These are phyloP conservation scores for Chlorospingus semifuscus DNA, from an alignment of 2,797 vertebrate species.

Conservation along the genomic window DNA sequence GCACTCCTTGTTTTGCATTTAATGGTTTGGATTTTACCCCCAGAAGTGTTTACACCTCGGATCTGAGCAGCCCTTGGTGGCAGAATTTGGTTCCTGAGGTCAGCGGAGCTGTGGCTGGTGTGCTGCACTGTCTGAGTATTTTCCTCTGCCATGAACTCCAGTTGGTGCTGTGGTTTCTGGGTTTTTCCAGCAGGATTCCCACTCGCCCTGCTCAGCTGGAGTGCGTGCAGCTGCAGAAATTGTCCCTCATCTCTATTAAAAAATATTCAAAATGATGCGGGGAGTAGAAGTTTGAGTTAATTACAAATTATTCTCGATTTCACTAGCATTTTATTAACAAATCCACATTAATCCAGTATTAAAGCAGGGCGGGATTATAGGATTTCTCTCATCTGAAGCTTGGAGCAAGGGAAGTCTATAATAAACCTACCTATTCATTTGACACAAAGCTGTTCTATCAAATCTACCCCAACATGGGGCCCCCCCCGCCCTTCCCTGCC, in stretches of 20 bases:
- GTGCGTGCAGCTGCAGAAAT: not conserved
- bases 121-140: not conserved
- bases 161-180: not conserved
- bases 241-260: slow-evolving; percentile 52
- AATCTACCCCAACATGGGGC: slow-evolving; percentile 18
- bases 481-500: not conserved
- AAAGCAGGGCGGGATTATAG: slow-evolving; percentile 77
- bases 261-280: slow-evolving; percentile 58
- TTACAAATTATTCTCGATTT: slow-evolving; percentile 81
- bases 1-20: not conserved
- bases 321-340: slow-evolving; percentile 82
- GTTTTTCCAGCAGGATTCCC: not conserved
- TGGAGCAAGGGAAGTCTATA: slow-evolving; percentile 72
- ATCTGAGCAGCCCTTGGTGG: not conserved
- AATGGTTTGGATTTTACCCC: not conserved
- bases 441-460: slow-evolving; percentile 71
- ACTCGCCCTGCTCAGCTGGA: not conserved
- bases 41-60: not conserved
- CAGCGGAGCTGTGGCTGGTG: not conserved
- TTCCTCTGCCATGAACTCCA: not conserved
- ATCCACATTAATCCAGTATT: slow-evolving; percentile 83
- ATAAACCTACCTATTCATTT: slow-evolving; percentile 72
- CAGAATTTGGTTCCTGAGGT: not conserved
- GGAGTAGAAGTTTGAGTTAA: slow-evolving; percentile 75
- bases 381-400: slow-evolving; percentile 77